phyloP scores from a whole-genome alignment of 2,113 vertebrate species.

The Vimba vimba region DNA sequence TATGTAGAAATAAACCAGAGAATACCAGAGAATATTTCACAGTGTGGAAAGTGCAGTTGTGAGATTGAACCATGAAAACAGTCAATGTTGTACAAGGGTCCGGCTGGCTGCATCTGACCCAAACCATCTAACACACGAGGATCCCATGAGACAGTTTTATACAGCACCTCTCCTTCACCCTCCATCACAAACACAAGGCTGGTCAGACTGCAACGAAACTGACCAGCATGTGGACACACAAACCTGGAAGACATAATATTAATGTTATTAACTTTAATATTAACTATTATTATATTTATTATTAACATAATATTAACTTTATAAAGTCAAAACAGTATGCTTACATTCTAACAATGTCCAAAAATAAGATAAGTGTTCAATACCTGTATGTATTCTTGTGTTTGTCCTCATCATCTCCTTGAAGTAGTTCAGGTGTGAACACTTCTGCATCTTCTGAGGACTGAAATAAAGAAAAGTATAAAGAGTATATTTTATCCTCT shows the following conservation, averaged over 20 bases:
- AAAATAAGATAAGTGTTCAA: too few species aligned
- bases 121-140: not conserved
- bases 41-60: conserved; percentile 63
- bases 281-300: too few species aligned
- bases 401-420: not conserved
- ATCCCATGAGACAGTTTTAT: conserved; percentile 52
- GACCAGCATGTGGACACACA: conserved; percentile 36
- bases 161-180: conserved; percentile 41
- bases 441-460: not conserved
- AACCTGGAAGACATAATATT: not conserved
- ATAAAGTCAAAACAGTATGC: too few species aligned
- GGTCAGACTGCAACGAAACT: conserved; percentile 53
- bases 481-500: too few species aligned
- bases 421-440: not conserved
- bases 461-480: not conserved
- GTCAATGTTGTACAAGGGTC: conserved; percentile 54
- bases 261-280: too few species aligned
- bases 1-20: too few species aligned
- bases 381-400: not conserved
- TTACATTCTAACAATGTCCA: too few species aligned
- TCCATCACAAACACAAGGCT: conserved; percentile 50
- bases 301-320: too few species aligned
- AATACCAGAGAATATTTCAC: conserved; percentile 33
- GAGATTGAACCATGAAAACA: conserved; percentile 43
- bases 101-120: conserved; percentile 41